Evolutionary conservation across 1,140 invertebrate genomes (phyloP).

Genomic region (Drosophila mauritiana): DNA sequence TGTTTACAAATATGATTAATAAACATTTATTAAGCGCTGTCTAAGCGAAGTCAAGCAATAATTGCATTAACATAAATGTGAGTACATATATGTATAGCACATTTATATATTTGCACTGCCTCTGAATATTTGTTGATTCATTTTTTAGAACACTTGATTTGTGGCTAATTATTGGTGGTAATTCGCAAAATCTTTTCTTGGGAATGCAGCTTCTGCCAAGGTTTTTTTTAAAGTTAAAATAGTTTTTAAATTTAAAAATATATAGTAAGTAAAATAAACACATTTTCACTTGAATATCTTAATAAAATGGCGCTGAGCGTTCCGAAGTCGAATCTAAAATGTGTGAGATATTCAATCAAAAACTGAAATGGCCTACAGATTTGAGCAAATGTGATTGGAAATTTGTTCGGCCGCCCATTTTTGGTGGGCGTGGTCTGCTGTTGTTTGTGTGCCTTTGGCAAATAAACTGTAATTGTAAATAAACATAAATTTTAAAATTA

Average conservation of each 20-base stretch:
- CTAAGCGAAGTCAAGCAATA: slow-evolving; percentile 27
- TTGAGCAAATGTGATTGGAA: slow-evolving; percentile 20
- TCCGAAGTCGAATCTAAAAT: slow-evolving; percentile 8
- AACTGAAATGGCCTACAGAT: slow-evolving; percentile 9
- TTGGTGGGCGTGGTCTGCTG: slow-evolving; percentile 8
- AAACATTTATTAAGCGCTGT: slow-evolving; percentile 64
- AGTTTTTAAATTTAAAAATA: not conserved
- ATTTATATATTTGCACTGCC: not conserved
- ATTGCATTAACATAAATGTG: slow-evolving; percentile 36
- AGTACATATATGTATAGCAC: not conserved
- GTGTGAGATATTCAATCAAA: slow-evolving; percentile 16
- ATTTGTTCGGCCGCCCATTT: slow-evolving; percentile 4
- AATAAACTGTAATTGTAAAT: slow-evolving; percentile 83
- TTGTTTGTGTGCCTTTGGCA: slow-evolving; percentile 43
- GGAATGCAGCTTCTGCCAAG: not conserved
- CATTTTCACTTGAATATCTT: too few relatives aligned
- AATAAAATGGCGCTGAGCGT: not conserved
- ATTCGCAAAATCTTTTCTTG: slow-evolving; percentile 4
- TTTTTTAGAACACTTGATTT: slow-evolving; percentile 23
- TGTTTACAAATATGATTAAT: slow-evolving; percentile 75
- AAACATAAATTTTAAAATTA: slow-evolving; percentile 80
- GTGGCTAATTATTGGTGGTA: slow-evolving; percentile 22
- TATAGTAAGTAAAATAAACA: not conserved
- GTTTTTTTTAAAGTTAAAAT: too few relatives aligned
- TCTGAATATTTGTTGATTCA: slow-evolving; percentile 20